Conservation (phyloP, 2,113 vertebrate species). For the Xyrauchen texanus region DNA sequence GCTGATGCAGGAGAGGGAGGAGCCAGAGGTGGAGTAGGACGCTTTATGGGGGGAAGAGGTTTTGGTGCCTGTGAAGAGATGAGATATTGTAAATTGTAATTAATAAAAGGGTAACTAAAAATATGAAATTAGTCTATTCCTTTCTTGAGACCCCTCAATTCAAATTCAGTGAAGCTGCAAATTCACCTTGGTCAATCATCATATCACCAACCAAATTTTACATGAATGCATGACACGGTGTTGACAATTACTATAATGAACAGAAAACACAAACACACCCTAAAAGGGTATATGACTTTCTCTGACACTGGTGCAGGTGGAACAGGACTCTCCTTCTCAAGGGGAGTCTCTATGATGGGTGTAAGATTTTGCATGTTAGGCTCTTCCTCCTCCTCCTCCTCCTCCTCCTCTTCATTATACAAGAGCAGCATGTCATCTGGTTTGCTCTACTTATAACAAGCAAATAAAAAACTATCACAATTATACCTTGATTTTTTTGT, state of each 20-base stretch:
- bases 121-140: too few species aligned
- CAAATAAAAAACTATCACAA: neutral
- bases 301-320: neutral
- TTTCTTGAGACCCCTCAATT: too few species aligned
- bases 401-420: slow-evolving; percentile 30
- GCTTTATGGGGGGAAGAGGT: slow-evolving; percentile 35
- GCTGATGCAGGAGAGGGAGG: slow-evolving; percentile 13
- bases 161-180: too few species aligned
- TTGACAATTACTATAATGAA: neutral
- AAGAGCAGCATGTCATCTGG: slow-evolving; percentile 20
- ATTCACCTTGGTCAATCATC: too few species aligned
- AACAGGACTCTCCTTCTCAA: neutral
- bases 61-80: slow-evolving; percentile 15
- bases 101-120: too few species aligned
- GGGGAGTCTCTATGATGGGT: slow-evolving; percentile 2
- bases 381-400: neutral
- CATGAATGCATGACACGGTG: neutral
- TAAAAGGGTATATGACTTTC: slow-evolving; percentile 8
- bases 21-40: slow-evolving; percentile 24
- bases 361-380: neutral
- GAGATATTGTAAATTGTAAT: neutral
- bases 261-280: slow-evolving; percentile 6
- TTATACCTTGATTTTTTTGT: neutral
- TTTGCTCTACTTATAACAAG: slow-evolving; percentile 27
- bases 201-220: neutral